These are phyloP conservation scores for Stenchaetothrips biformis DNA, from an alignment of 2,888 invertebrate genomes.

Conservation along the genomic window DNA sequence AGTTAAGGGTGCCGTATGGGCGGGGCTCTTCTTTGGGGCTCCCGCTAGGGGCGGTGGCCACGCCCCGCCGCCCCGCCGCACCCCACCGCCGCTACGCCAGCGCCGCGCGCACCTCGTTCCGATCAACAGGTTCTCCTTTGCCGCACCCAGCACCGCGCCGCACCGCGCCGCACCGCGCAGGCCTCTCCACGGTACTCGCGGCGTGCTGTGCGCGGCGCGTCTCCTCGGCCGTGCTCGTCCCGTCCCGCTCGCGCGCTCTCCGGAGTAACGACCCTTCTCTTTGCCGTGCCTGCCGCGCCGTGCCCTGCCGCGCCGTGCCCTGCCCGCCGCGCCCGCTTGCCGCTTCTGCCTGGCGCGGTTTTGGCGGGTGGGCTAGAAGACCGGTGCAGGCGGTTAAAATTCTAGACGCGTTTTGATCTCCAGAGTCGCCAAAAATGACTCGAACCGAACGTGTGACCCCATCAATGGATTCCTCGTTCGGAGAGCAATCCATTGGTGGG, in stretches of 20 bases:
- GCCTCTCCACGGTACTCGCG: neutral
- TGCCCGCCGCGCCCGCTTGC: neutral
- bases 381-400: too few relatives aligned
- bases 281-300: neutral
- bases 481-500: too few relatives aligned
- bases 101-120: neutral
- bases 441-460: too few relatives aligned
- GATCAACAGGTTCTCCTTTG: slow-evolving; percentile 10
- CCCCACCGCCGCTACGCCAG: slow-evolving; percentile 10
- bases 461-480: too few relatives aligned
- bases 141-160: neutral
- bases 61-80: neutral
- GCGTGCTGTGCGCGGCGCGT: neutral
- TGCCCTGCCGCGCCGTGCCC: neutral
- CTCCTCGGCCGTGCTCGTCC: neutral
- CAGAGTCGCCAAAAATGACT: too few relatives aligned
- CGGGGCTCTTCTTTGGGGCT: slow-evolving; percentile 2
- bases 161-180: neutral
- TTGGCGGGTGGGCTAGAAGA: too few relatives aligned
- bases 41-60: slow-evolving; percentile 8
- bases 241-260: neutral
- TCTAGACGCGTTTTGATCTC: too few relatives aligned
- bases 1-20: neutral
- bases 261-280: slow-evolving; percentile 12
- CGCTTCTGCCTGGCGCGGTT: neutral